Evolutionary conservation across 2,888 invertebrate genomes (phyloP), one percentile per base, ranked within the genome.

Genomic region (Steinernema scapterisci): DNA sequence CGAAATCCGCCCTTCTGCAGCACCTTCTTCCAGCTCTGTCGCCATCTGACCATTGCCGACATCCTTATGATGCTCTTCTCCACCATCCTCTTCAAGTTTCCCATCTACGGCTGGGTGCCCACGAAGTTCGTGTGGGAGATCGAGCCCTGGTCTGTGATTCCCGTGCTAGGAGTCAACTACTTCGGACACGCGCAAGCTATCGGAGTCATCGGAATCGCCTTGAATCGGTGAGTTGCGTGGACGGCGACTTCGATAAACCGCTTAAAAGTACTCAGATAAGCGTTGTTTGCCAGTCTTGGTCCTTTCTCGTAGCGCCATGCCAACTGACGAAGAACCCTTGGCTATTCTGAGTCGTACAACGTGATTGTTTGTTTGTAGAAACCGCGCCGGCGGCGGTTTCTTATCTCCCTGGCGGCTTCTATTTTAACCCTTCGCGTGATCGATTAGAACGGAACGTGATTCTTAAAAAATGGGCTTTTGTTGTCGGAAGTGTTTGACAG

Each of bases 101-200:
- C 82, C 9, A 77, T 80, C 7, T 82, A 81, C 72, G 82, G 81
- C 54, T 74, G 79, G 38, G 79, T 80, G 70, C 80, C 81, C 1
- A 74, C 77, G 27, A 75, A 74, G 16, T 78, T 81, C 46, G 81
- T 71, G 48, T 27, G 27, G 56, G 74, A 63, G 19, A 63, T 63
- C 1, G 63, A 70, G 27, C 52, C 46, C 45, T 71, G 46, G 45
- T 51, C 71, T 13, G 31, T 71, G 19, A 52, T 74, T 6, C 74
- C 71, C 27, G 46, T 74, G 1, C 76, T 79, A 25, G 80, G 79
- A 44, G 78, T 83, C 75, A 81, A 81, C 38, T 83, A 83, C 76
- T 75, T 83, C 27, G 80, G 79, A 7, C 82, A 83, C 74, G 82
- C 81, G 23, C 82, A 83, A 52, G 82, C 82, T 21, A 77, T 83